phyloP scores from a whole-genome alignment of 2,797 vertebrate species.

The Cottoperca gobio region DNA sequence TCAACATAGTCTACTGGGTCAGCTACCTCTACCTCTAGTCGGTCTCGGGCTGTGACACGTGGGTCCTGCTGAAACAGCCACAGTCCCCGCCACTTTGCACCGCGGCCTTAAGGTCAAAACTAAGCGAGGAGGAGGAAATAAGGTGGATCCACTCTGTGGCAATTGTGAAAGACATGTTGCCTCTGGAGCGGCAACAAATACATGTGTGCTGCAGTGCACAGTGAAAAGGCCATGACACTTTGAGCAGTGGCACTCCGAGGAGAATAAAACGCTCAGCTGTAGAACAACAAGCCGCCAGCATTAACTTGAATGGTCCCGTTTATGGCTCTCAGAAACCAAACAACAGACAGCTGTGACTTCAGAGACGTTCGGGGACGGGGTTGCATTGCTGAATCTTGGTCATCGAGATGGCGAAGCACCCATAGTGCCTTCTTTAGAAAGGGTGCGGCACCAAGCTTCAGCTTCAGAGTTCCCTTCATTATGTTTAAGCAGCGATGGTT shows the following conservation, averaged over 20 bases:
- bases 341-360: slow-evolving; percentile 27
- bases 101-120: slow-evolving; percentile 38
- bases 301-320: slow-evolving; percentile 20
- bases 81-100: slow-evolving; percentile 24
- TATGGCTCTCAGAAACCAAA: slow-evolving; percentile 47
- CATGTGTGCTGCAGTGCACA: not conserved
- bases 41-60: not conserved
- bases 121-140: slow-evolving; percentile 28
- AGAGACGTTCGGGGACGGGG: slow-evolving; percentile 42
- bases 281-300: slow-evolving; percentile 29
- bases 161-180: slow-evolving; percentile 11
- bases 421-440: slow-evolving; percentile 88
- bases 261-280: slow-evolving; percentile 26
- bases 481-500: slow-evolving; percentile 44
- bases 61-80: slow-evolving; percentile 18
- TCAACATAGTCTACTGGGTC: slow-evolving; percentile 99
- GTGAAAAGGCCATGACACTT: slow-evolving; percentile 20
- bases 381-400: slow-evolving; percentile 50
- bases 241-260: slow-evolving; percentile 3
- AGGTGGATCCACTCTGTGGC: slow-evolving; percentile 22
- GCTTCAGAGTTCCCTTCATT: slow-evolving; percentile 68
- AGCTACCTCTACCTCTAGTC: slow-evolving; percentile 97
- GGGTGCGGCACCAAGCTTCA: slow-evolving; percentile 68
- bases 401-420: slow-evolving; percentile 77
- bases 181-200: slow-evolving; percentile 15